Evolutionary conservation across 1,140 invertebrate genomes (phyloP), one percentile per base, ranked within the genome.

Genomic region (Papilio helenus): DNA sequence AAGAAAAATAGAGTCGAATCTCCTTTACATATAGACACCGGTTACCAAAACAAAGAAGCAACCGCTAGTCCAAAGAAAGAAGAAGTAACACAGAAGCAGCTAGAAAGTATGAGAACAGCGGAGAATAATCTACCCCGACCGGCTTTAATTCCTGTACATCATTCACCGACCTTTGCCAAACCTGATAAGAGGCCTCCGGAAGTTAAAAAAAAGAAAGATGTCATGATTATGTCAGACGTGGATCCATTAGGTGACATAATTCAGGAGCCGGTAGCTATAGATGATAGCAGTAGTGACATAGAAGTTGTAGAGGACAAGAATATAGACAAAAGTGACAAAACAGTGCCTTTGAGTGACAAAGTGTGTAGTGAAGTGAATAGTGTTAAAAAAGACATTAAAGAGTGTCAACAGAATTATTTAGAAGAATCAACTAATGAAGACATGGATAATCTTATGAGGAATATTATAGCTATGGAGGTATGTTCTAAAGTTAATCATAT

Each of bases 221-320:
- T 93, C 0, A 79, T 93, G 9, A 93, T 93, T 68, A 84, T 93
- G 3, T 92, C 92, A 0, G 93, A 93, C 78, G 51, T 93, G 4
- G 92, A 93, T 82, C 92, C 92, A 0, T 82, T 93, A 79, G 84
- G 81, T 7, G 90, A 91, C 77, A 80, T 85, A 9, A 80, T 79
- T 3, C 83, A 81, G 16, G 92, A 93, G 61, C 82, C 90, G 0
- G 77, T 92, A 1, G 85, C 89, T 0, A 81, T 94, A 0, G 93
- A 94, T 61, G 93, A 94, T 68, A 94, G 92, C 58, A 93, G 91
- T 81, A 93, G 91, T 88, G 92, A 93, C 55, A 89, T 94, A 8
- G 93, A 93, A 84, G 79, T 94, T 20, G 83, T 94, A 8, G 92
- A 92, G 58, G 92, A 94, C 12, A 90, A 90, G 73, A 82, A 79